Conservation (phyloP, 2,113 vertebrate species). For the Microtus ochrogaster region DNA sequence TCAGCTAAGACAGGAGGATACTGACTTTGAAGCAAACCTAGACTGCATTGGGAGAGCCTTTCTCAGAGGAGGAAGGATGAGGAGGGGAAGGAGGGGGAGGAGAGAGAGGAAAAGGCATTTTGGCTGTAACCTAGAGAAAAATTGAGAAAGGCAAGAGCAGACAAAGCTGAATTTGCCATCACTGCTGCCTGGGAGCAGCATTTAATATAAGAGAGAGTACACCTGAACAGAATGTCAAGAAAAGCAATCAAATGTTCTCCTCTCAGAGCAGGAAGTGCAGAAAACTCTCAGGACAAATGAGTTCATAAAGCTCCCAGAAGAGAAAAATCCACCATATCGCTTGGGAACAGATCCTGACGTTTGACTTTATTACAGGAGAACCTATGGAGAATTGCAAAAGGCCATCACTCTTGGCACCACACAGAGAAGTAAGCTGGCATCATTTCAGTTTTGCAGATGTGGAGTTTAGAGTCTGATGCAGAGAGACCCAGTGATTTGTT, state of each 20-base stretch:
- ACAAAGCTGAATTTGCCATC: neutral
- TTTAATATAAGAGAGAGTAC: conserved; percentile 47
- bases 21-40: neutral
- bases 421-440: neutral
- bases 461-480: neutral
- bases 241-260: conserved; percentile 17
- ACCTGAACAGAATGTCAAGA: conserved; percentile 7
- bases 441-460: neutral
- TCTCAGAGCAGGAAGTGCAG: conserved; percentile 32
- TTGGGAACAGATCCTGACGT: conserved; percentile 42
- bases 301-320: conserved; percentile 47
- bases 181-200: neutral
- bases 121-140: neutral
- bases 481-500: neutral
- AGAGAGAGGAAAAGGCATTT: rapidly evolving
- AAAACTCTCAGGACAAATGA: conserved; percentile 59
- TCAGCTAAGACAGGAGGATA: neutral
- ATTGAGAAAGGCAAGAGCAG: neutral
- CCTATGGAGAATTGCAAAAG: conserved; percentile 25
- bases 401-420: neutral
- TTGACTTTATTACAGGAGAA: conserved; percentile 54
- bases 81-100: too few relatives aligned
- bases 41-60: neutral
- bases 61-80: neutral
- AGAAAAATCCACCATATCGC: neutral